Evolutionary conservation across 64 coral and sea anemone genomes (phyloP).

Genomic region (Pachyseris speciosa): DNA sequence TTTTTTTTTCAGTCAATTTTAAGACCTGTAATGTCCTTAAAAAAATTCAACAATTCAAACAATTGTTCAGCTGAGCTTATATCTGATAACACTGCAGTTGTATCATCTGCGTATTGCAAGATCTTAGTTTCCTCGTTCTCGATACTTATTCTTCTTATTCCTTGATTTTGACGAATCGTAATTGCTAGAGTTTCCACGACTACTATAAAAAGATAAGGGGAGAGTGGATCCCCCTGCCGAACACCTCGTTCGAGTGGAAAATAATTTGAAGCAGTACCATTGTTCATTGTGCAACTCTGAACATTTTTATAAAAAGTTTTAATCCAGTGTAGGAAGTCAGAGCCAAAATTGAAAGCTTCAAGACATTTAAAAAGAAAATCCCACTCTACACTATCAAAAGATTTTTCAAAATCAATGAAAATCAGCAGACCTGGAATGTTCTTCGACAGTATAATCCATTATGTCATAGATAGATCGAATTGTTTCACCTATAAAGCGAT

Average conservation of each 20-base stretch:
- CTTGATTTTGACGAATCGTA: not conserved
- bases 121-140: not conserved
- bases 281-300: conserved; percentile 2
- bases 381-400: conserved; percentile 2
- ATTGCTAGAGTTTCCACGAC: conserved; percentile 13
- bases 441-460: not conserved
- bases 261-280: not conserved
- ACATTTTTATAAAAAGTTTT: conserved; percentile 21
- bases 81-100: not conserved
- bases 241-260: not conserved
- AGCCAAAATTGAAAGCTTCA: conserved; percentile 7
- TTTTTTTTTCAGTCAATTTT: not conserved
- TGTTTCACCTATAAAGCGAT: not conserved
- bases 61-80: not conserved
- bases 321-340: not conserved
- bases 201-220: conserved; percentile 7
- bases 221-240: not conserved
- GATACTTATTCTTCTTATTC: not conserved
- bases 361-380: not conserved
- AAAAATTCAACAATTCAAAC: not conserved
- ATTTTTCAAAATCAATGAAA: conserved; percentile 11
- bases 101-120: conserved; percentile 1
- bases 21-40: not conserved
- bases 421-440: conserved; percentile 1
- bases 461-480: not conserved